Base-by-base conservation (phyloP, 1,140 invertebrate genomes). In the Hylaeus anthracinus region DNA sequence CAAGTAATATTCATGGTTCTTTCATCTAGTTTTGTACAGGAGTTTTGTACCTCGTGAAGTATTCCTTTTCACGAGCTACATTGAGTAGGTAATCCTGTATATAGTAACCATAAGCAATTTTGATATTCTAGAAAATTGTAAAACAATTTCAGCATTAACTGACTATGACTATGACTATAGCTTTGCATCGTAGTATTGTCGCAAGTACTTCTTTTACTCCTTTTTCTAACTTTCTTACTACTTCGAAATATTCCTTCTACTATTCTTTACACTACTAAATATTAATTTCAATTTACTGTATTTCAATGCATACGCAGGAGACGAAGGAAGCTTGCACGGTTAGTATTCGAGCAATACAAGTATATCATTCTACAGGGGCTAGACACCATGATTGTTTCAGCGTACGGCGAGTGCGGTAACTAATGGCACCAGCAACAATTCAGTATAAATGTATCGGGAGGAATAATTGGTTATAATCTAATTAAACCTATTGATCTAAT, bases 311-410 rank as follows among this genome's bases (percentile, higher is more conserved):
- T 14, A 55, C 61, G 64, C 72, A 96, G 96, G 96, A 96, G 93
- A 95, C 97, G 92, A 97, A 97, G 94, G 96, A 97, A 94, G 96
- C 96, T 55, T 97, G 96, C 91, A 97, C 97, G 94, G 96, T 97
- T 92, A 94, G 93, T 92, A 79, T 79, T 15, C 61, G 3, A 51
- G 37, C 58, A 61, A 67, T 48, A 74, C 77, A 8, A 15, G 10
- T 9, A 9, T 51, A 51, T 9, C 2, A 51, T 9, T 26, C 26
- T 26, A 26, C 26, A 26, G 26, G 26, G 26, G 26, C 26, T 26
- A 26, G 26, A 26, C 26, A 26, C 26, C 26, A 26, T 26, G 26
- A 26, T 26, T 26, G 26, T 26, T 26, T 26, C 26, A 26, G 26
- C 26, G 26, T 26, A 26, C 26, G 26, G 26, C 26, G 26, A 26